Evolutionary conservation across 2,888 invertebrate genomes (phyloP), one percentile per base, ranked within the genome.

Genomic region (Holacanthella duospinosa): DNA sequence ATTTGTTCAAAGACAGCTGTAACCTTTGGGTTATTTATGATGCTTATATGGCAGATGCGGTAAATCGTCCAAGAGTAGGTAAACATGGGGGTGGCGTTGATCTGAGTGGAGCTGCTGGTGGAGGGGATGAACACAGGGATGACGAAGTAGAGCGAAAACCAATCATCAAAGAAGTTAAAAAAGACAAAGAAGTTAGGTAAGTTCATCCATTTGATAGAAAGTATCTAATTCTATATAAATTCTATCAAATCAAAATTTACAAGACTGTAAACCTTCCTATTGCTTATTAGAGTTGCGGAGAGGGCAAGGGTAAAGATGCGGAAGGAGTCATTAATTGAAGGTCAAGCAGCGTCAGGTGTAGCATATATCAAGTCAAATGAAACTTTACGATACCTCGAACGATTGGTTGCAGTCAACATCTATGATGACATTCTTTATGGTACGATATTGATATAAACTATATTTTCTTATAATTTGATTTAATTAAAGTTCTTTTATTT

Each of bases 351-450:
- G 2, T 19, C 19, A 21, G 56, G 24, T 2, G 19, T 29, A n/a
- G 62, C 67, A n/a, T 56, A 68, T 25, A 59, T 67, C 24, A 68
- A 65, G 57, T 63, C 68, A 1, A 63, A 67, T 24, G 67, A 68
- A 61, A 68, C 71, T 36, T 63, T 72, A 16, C 61, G 88, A 74
- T 89, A 92, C 53, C 80, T 95, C 9, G 95, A 96, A 77, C 81
- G 95, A 69, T 93, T 96, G 84, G 88, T 95, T 67, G 95, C 93
- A 78, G 93, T 93, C 78, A 95, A 95, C 77, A 89, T 91, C 29
- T 93, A 84, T 75, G 90, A 94, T 76, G 94, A 94, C 66, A 91
- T 95, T 70, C 82, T 84, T n/a, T 85, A 85, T 80, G 92, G 89
- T 89, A 77, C 75, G 24, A 62, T 64, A 29, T n/a, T n/a, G n/a